Percentiles rank a stretch among this genome's conserved stretches.
Evolutionary conservation across 2,113 vertebrate genomes (phyloP).

Genomic region (Mohoua ochrocephala): DNA sequence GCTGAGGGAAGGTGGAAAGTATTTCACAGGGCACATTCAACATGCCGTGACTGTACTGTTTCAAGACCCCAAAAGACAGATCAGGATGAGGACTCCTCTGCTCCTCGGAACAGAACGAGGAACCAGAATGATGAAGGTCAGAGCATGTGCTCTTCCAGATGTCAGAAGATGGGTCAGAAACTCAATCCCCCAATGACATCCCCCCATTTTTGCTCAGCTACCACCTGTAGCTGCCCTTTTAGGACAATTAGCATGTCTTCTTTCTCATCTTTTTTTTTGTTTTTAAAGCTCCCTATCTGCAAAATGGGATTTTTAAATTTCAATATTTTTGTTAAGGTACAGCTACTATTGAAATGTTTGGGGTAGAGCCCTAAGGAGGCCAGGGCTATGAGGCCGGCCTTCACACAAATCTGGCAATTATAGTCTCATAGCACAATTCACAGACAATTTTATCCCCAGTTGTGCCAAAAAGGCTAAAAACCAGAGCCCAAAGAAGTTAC

Average conservation of each 20-base stretch:
- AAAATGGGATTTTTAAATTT: not conserved
- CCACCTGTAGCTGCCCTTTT: not conserved
- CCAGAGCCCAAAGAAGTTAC: not conserved
- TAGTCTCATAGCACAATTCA: not conserved
- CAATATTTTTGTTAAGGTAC: not conserved
- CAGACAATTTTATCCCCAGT: not conserved
- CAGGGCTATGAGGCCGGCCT: not conserved
- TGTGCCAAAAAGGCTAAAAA: not conserved
- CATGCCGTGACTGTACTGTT: accelerated
- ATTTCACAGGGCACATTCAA: not conserved
- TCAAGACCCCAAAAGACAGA: not conserved
- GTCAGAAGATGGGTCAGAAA: not conserved
- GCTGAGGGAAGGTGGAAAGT: not conserved
- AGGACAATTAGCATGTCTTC: not conserved
- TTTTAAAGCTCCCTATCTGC: not conserved
- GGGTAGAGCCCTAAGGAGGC: not conserved
- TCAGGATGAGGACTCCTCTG: not conserved
- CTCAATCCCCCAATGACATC: not conserved
- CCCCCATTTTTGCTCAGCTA: not conserved
- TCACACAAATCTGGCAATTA: not conserved
- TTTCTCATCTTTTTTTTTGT: not conserved
- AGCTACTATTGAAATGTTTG: not conserved
- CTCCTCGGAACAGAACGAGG: not conserved
- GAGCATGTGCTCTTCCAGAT: not conserved
- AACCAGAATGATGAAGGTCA: not conserved